Evolutionary conservation across 2,888 invertebrate species (phyloP), one percentile per base, ranked within the genome.

Genomic region (Drosophila gaucha): DNA sequence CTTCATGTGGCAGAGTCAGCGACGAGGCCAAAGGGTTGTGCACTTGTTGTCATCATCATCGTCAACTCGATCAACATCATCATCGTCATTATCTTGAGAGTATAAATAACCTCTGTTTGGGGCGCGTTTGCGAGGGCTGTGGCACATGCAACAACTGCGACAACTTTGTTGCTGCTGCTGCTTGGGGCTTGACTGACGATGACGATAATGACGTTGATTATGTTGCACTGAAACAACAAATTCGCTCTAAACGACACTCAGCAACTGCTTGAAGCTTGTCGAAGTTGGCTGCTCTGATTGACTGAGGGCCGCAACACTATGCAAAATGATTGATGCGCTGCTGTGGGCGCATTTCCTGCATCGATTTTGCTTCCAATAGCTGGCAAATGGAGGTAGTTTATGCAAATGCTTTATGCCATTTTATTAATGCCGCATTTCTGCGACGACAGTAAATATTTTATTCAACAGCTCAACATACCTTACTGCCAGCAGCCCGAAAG

Each of bases 11-110:
- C 50, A 41, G 67, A 66, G 64, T 66, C 59, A 64, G 33, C 49
- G 63, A 46, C 50, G 63, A 65, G 64, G 85, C 73, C 75, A 66
- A 84, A 80, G 85, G 75, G 82, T 86, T 82, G 85, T 84, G 80
- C 74, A 82, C 86, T 86, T 69, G 65, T 68, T 74, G 77, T 76
- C 70, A 54, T 83, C 83, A 76, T 80, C 63, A 59, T 65, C 77
- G 51, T 55, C 52, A 50, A 10, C 28, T 28, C 18, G 36, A 10
- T 28, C 36, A 28, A 20, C 28, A 38, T 14, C 16, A 8, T 35
- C 26, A 62, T 41, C 54, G 38, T 20, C 62, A 36, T 36, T 14
- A 26, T 43, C 26, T 39, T 26, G 14, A 14, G 38, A 30, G 64
- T 63, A 77, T 60, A 67, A 77, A 74, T 71, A 77, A 64, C 56